Percentiles rank a stretch among this genome's conserved stretches.
phyloP scores from a whole-genome alignment of 2,888 invertebrate genomes.

The Idaea biselata region DNA sequence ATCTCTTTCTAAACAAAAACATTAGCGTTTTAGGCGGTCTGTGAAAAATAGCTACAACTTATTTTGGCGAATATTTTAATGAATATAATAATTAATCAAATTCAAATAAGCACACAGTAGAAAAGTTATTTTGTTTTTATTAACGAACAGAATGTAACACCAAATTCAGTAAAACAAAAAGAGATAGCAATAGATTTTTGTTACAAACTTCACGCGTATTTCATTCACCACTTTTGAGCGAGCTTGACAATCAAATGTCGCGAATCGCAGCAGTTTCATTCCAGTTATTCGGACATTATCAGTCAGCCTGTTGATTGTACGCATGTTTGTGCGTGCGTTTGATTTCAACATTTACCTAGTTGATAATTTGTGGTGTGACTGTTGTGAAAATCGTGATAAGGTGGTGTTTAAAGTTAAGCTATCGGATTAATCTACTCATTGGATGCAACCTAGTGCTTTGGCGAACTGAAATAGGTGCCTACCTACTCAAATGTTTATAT shows the following conservation, averaged over 20 bases:
- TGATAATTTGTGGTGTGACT: slow-evolving; percentile 47
- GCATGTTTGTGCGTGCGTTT: slow-evolving; percentile 32
- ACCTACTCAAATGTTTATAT: slow-evolving; percentile 10
- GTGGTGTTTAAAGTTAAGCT: background rate
- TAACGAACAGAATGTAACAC: background rate
- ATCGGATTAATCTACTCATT: background rate
- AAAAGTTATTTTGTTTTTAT: background rate
- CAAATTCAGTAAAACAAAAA: slow-evolving; percentile 12
- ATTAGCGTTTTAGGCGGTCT: background rate
- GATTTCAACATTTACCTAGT: slow-evolving; percentile 30
- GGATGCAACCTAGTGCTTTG: slow-evolving; percentile 28
- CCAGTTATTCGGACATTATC: slow-evolving; percentile 34
- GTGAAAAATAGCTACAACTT: background rate
- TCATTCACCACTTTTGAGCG: slow-evolving; percentile 40
- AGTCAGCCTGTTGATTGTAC: slow-evolving; percentile 40
- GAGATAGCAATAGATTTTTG: slow-evolving; percentile 28
- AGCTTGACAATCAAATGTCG: slow-evolving; percentile 44
- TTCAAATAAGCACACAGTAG: background rate
- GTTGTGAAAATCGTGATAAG: slow-evolving; percentile 13
- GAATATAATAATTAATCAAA: background rate
- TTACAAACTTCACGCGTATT: slow-evolving; percentile 46
- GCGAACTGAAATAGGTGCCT: slow-evolving; percentile 30
- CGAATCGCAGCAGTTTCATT: slow-evolving; percentile 47
- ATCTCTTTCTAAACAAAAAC: slow-evolving; percentile 28
- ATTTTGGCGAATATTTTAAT: background rate